Percentiles rank a stretch among this genome's conserved stretches.
These are phyloP conservation scores for Stichodactyla mertensii DNA, from an alignment of 64 coral and sea anemone genomes.

Conservation along the genomic window DNA sequence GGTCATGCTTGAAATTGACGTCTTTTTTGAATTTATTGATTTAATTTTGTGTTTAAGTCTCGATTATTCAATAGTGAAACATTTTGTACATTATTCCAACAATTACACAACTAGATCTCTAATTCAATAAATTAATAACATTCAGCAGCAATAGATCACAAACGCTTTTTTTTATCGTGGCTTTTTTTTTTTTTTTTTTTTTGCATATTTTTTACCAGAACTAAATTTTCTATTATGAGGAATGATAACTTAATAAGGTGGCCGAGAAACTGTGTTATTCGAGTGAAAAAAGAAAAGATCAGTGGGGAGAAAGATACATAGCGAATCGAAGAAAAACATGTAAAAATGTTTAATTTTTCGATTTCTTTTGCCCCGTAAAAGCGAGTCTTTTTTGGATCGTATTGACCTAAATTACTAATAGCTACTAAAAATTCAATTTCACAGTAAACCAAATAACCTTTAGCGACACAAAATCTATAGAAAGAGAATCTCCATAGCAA, in stretches of 20 bases:
- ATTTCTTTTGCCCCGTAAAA: too few relatives aligned
- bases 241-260: too few relatives aligned
- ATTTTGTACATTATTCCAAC: neutral
- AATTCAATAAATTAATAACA: conserved; percentile 2
- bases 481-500: neutral
- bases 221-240: too few relatives aligned
- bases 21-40: neutral
- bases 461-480: neutral
- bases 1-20: neutral
- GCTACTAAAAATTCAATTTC: neutral
- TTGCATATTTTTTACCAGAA: too few relatives aligned
- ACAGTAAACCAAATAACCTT: neutral
- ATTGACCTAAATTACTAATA: too few relatives aligned
- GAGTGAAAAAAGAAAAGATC: too few relatives aligned
- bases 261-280: too few relatives aligned
- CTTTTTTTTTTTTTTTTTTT: too few relatives aligned
- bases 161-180: neutral
- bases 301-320: too few relatives aligned
- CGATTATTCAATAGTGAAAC: neutral
- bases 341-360: too few relatives aligned
- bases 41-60: neutral
- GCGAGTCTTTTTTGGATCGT: too few relatives aligned
- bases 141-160: neutral
- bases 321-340: too few relatives aligned
- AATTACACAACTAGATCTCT: neutral